Conservation (phyloP, 2,797 vertebrate species). For the Malurus splendens region DNA sequence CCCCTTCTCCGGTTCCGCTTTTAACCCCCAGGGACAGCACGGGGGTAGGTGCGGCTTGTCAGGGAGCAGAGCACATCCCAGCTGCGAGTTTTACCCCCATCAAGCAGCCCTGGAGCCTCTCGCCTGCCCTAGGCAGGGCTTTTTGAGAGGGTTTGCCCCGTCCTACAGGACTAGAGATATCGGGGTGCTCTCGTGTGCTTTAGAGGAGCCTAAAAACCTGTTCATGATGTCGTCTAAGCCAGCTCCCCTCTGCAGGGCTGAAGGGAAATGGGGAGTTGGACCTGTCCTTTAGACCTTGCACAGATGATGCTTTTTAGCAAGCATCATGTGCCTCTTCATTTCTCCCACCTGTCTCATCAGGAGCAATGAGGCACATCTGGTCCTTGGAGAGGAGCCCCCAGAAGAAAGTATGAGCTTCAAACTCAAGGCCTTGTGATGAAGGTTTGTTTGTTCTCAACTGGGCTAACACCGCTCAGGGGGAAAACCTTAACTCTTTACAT, state of each 20-base stretch:
- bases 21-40: neutral
- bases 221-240: neutral
- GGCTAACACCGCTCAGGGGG: rapidly evolving
- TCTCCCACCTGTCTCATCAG: neutral
- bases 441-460: neutral
- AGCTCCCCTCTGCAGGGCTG: rapidly evolving
- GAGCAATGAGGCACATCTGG: neutral
- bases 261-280: rapidly evolving
- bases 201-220: rapidly evolving
- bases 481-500: rapidly evolving
- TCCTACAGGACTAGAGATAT: rapidly evolving
- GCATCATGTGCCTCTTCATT: neutral
- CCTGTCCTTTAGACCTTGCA: rapidly evolving
- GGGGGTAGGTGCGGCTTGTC: neutral
- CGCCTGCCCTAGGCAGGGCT: rapidly evolving
- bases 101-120: neutral
- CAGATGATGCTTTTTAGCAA: neutral
- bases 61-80: rapidly evolving
- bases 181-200: rapidly evolving
- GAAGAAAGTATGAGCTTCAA: neutral
- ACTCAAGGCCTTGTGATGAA: neutral
- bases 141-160: rapidly evolving
- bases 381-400: neutral
- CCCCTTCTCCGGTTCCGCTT: rapidly evolving
- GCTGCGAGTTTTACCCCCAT: neutral